These are phyloP conservation scores for Pantherophis guttatus DNA, from an alignment of 2,113 vertebrate genomes.

Conservation along the genomic window DNA sequence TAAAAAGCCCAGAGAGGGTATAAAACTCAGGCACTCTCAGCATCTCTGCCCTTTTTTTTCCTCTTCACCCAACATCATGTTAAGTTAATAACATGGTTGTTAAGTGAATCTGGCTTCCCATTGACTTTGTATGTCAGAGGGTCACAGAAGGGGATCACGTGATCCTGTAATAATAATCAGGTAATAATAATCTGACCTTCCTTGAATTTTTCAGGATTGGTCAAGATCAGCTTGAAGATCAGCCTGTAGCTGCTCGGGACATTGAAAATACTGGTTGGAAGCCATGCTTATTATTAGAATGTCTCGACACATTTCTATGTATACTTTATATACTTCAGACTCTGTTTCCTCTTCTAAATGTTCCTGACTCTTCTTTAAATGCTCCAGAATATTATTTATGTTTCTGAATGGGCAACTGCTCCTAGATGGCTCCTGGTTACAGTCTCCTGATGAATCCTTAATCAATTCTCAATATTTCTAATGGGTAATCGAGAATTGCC, in stretches of 20 bases:
- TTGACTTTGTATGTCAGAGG: too few species aligned
- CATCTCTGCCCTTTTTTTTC: too few species aligned
- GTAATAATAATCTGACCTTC: not conserved
- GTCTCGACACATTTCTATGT: not conserved
- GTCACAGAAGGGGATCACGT: too few species aligned
- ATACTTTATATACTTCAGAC: not conserved
- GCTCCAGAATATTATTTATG: not conserved
- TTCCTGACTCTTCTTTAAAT: not conserved
- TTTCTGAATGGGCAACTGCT: not conserved
- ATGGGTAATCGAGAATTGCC: not conserved
- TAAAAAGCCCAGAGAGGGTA: too few species aligned
- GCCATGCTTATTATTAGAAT: not conserved
- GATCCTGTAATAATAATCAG: not conserved
- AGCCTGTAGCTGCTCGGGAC: not conserved
- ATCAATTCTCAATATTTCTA: not conserved
- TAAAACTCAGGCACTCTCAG: too few species aligned
- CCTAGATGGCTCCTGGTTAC: not conserved
- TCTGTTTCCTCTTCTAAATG: not conserved
- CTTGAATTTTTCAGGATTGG: not conserved
- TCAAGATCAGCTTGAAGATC: not conserved
- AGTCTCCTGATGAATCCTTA: not conserved
- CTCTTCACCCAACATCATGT: too few species aligned
- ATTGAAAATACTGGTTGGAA: not conserved
- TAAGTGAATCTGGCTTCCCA: too few species aligned
- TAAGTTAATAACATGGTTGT: too few species aligned